Evolutionary conservation across 2,797 vertebrate species (phyloP).

Genomic region (Micropoecilia bifurca): DNA sequence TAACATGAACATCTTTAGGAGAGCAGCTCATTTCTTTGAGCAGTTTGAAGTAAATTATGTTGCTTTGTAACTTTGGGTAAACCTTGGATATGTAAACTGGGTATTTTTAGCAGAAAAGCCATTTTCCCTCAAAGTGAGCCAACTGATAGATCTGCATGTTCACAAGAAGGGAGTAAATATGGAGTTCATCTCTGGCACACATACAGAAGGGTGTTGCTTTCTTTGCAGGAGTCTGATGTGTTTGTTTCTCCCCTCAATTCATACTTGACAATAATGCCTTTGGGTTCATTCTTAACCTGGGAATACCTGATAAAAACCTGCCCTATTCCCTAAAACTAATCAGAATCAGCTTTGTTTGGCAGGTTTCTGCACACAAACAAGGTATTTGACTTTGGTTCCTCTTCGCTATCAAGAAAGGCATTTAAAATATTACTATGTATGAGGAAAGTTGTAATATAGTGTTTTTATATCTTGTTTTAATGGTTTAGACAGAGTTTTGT

Average conservation of each 20-base stretch:
- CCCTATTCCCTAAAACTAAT: neutral
- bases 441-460: too few species aligned
- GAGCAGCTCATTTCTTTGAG: neutral
- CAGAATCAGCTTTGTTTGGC: too few species aligned
- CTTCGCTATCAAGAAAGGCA: too few species aligned
- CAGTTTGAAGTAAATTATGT: neutral
- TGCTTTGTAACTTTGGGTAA: neutral
- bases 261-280: neutral
- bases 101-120: too few species aligned
- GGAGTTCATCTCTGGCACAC: neutral
- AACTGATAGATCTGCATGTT: too few species aligned
- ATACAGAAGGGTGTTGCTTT: neutral
- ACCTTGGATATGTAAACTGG: too few species aligned
- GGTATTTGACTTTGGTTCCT: too few species aligned
- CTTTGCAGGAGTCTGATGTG: neutral
- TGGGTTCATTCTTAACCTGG: neutral
- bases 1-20: neutral
- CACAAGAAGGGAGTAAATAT: neutral
- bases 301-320: neutral
- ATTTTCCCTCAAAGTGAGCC: too few species aligned
- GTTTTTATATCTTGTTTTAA: too few species aligned
- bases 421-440: too few species aligned
- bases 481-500: neutral
- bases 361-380: too few species aligned
- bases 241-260: neutral